Percentiles rank a stretch among this genome's conserved stretches.
phyloP scores from a whole-genome alignment of 2,113 vertebrate genomes.

The Thryonomys swinderianus region DNA sequence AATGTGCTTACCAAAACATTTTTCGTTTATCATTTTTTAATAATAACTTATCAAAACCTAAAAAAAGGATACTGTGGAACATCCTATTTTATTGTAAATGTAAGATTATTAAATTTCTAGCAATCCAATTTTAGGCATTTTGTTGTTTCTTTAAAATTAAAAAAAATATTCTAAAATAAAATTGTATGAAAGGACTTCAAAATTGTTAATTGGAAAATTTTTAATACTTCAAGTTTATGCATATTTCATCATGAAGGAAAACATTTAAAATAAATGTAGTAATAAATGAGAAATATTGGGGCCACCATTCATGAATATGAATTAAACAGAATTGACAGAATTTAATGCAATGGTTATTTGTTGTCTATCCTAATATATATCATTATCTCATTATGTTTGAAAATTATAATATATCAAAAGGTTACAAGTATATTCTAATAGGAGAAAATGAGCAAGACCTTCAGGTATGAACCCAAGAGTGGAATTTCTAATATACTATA shows the following conservation, averaged over 20 bases:
- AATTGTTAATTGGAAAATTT: not conserved
- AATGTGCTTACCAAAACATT: conserved; percentile 38
- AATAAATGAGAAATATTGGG: not conserved
- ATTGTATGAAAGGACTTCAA: not conserved
- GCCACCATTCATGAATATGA: not conserved
- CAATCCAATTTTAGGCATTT: conserved; percentile 9
- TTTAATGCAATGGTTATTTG: not conserved
- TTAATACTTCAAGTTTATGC: not conserved
- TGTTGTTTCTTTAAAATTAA: not conserved
- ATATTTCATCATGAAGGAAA: not conserved
- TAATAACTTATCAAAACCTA: not conserved
- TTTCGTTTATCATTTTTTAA: conserved; percentile 48
- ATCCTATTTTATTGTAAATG: not conserved
- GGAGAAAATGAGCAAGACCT: not conserved
- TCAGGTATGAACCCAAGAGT: not conserved
- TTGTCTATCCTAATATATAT: not conserved
- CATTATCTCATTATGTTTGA: not conserved
- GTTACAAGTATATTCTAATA: not conserved
- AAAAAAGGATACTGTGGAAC: not conserved
- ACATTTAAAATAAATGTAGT: not conserved
- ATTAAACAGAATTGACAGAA: not conserved
- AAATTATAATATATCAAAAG: not conserved
- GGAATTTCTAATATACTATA: not conserved
- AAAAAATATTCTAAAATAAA: not conserved
- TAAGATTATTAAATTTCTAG: conserved; percentile 19